A percentile compares a stretch with the other conserved stretches of the same genome.
phyloP scores from a whole-genome alignment of 2,113 vertebrate genomes.

The Polyodon spathula region DNA sequence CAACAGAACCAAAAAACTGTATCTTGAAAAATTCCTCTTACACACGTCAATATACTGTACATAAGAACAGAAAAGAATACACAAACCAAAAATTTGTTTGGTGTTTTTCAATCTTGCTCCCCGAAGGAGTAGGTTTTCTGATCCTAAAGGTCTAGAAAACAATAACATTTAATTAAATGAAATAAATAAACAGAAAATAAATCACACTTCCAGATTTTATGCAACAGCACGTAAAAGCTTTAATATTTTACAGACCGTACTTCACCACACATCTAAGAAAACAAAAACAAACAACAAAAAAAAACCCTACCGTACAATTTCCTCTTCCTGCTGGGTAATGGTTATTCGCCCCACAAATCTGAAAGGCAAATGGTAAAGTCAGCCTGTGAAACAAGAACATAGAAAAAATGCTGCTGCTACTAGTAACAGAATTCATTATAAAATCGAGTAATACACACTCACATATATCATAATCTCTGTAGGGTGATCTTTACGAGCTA shows the following conservation, averaged over 20 bases:
- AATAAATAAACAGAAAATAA: too few relatives aligned
- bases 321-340: constrained; percentile 76
- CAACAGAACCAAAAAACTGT: too few relatives aligned
- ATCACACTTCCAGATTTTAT: too few relatives aligned
- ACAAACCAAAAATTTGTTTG: constrained; percentile 89
- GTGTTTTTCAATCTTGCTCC: constrained; percentile 97
- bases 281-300: constrained; percentile 1
- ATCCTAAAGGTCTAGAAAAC: constrained; percentile 74
- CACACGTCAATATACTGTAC: background rate
- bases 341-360: constrained; percentile 93
- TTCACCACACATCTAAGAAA: constrained; percentile 30
- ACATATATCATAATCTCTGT: background rate
- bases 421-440: too few relatives aligned
- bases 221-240: too few relatives aligned
- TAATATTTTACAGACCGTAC: too few relatives aligned
- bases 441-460: too few relatives aligned
- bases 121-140: constrained; percentile 89
- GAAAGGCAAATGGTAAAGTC: constrained; percentile 22
- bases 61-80: constrained; percentile 24
- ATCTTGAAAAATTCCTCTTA: background rate
- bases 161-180: background rate
- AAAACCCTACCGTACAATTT: constrained; percentile 79
- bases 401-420: background rate
- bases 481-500: too few relatives aligned
- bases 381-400: background rate